Conservation (phyloP, 2,888 invertebrate species). For the Pinctada fucata region DNA sequence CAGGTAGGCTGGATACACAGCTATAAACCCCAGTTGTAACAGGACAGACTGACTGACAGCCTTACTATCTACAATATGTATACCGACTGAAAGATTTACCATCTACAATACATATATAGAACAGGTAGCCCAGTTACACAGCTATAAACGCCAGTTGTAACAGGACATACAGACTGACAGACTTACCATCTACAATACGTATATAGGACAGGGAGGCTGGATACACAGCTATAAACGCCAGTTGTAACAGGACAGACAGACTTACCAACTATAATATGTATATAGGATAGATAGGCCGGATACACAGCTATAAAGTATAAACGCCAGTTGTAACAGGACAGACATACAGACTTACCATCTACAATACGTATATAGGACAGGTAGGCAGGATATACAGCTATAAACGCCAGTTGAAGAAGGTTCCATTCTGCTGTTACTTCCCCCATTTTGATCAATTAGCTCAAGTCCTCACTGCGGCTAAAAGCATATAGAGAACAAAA, state of each 20-base stretch:
- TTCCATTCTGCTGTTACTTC: constrained; percentile 66
- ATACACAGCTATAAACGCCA: constrained; percentile 51
- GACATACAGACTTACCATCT: constrained; percentile 52
- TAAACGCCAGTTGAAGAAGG: constrained; percentile 63
- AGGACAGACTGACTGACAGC: no score
- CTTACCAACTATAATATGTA: constrained; percentile 62
- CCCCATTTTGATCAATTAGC: constrained; percentile 41
- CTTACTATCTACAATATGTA: constrained; percentile 62
- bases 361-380: constrained; percentile 62
- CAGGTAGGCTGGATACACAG: constrained; percentile 61
- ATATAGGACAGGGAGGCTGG: constrained; percentile 62
- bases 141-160: constrained; percentile 61
- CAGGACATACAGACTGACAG: constrained; percentile 21
- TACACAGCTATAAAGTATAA: constrained; percentile 55
- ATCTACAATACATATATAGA: constrained; percentile 60
- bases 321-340: constrained; percentile 59
- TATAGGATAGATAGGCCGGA: constrained; percentile 63
- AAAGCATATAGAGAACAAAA: no score
- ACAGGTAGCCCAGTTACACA: constrained; percentile 62
- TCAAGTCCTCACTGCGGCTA: no score
- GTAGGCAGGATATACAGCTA: constrained; percentile 64
- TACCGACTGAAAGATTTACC: constrained; percentile 44
- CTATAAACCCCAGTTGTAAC: no score
- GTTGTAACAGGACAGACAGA: constrained; percentile 53
- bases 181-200: constrained; percentile 45